These are phyloP conservation scores for Hydrophis major DNA, from an alignment of 2,797 vertebrate genomes.

Conservation along the genomic window DNA sequence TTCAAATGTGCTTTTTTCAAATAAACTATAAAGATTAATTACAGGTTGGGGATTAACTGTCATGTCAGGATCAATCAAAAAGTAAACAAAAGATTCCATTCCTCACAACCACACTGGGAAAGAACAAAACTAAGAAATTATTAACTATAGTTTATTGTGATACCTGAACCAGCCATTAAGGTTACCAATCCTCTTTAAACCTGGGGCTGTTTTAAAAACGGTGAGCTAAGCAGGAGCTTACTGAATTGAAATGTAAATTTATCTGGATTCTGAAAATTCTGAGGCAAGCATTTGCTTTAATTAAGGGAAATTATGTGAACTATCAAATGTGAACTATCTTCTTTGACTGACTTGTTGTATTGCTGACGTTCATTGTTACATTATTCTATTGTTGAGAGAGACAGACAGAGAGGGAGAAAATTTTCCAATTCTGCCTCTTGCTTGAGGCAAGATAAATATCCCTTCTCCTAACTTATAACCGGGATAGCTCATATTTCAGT, in stretches of 20 bases:
- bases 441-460: not conserved
- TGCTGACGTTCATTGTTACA: not conserved
- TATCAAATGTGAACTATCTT: not conserved
- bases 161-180: not conserved
- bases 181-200: not conserved
- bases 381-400: not conserved
- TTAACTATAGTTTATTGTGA: not conserved
- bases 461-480: not conserved
- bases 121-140: not conserved
- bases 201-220: not conserved
- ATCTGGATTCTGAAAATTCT: not conserved
- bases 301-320: not conserved
- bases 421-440: not conserved
- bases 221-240: not conserved
- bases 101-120: not conserved
- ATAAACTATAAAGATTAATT: not conserved
- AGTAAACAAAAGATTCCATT: not conserved
- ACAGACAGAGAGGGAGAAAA: not conserved
- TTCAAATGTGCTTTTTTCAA: not conserved
- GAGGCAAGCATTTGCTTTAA: not conserved
- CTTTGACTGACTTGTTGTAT: not conserved
- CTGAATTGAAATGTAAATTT: fast-evolving
- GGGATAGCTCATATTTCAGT: not conserved
- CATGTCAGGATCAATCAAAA: not conserved
- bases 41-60: not conserved